phyloP scores from a whole-genome alignment of 2,113 vertebrate genomes.

The Cyanocitta stelleri region DNA sequence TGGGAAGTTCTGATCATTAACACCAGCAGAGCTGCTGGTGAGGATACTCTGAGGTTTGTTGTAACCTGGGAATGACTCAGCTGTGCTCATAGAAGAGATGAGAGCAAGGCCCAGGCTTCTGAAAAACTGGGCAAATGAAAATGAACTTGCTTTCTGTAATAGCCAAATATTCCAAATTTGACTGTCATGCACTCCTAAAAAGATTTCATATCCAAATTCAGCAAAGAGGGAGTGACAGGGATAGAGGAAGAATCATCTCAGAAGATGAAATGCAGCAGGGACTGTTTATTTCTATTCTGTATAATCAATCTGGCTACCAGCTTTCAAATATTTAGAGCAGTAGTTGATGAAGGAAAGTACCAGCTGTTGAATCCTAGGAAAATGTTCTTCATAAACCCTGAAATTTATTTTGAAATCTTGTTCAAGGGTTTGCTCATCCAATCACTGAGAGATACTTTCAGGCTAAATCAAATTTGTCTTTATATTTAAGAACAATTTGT shows the following conservation, averaged over 20 bases:
- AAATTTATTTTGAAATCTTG: background rate
- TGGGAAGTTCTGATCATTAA: background rate
- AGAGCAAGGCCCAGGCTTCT: background rate
- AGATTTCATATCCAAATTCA: background rate
- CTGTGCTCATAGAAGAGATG: background rate
- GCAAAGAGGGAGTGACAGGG: background rate
- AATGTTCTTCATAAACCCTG: background rate
- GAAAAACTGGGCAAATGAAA: background rate
- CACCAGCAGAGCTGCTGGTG: background rate
- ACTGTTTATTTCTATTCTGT: background rate
- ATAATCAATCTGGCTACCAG: background rate
- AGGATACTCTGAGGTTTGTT: background rate
- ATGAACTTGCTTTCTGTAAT: background rate
- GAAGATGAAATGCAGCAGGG: background rate
- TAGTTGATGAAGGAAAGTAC: background rate
- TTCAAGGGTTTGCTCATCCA: background rate
- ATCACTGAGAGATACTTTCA: background rate
- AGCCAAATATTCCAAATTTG: background rate
- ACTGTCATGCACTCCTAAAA: background rate
- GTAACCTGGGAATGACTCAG: background rate
- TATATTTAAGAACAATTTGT: background rate
- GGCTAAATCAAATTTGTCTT: background rate
- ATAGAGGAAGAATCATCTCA: background rate
- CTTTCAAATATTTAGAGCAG: background rate
- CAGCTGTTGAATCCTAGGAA: background rate